Percentiles rank a stretch among this genome's conserved stretches.
Conservation (phyloP, 1,140 invertebrate genomes). For the Tetragnatha versicolor region DNA sequence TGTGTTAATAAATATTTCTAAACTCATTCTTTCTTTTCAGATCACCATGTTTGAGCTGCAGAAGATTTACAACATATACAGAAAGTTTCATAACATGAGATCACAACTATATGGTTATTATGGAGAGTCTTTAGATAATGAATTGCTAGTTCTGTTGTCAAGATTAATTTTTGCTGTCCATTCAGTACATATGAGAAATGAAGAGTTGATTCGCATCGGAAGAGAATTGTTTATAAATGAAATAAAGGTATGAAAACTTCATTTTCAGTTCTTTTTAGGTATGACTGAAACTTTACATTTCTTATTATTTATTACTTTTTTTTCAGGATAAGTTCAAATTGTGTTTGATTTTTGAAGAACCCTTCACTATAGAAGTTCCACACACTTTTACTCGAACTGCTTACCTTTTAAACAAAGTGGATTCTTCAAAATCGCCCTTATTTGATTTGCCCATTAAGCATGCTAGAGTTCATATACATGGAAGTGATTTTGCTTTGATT, state of each 20-base stretch:
- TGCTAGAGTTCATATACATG: background rate
- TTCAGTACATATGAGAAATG: conserved; percentile 15
- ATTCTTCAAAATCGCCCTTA: background rate
- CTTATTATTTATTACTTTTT: background rate
- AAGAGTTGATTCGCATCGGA: conserved; percentile 28
- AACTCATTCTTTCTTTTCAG: conserved; percentile 11
- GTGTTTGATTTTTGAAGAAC: conserved; percentile 16
- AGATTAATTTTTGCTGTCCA: conserved; percentile 30
- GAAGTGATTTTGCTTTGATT: background rate
- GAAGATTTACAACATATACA: conserved; percentile 36
- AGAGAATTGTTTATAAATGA: conserved; percentile 15
- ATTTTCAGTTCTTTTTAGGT: too few relatives aligned
- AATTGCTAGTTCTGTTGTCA: conserved; percentile 13
- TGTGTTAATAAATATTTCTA: background rate
- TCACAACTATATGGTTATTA: background rate
- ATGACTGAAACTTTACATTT: background rate
- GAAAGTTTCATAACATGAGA: background rate
- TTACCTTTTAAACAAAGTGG: background rate
- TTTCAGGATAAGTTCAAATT: conserved; percentile 9
- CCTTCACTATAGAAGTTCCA: conserved; percentile 11
- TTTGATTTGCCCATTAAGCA: background rate
- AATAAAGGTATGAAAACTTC: conserved; percentile 11
- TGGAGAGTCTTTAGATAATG: background rate
- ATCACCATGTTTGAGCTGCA: conserved; percentile 38
- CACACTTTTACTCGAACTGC: background rate